These are phyloP conservation scores for Brachionus calyciflorus DNA, from an alignment of 1,140 invertebrate genomes.

Conservation along the genomic window DNA sequence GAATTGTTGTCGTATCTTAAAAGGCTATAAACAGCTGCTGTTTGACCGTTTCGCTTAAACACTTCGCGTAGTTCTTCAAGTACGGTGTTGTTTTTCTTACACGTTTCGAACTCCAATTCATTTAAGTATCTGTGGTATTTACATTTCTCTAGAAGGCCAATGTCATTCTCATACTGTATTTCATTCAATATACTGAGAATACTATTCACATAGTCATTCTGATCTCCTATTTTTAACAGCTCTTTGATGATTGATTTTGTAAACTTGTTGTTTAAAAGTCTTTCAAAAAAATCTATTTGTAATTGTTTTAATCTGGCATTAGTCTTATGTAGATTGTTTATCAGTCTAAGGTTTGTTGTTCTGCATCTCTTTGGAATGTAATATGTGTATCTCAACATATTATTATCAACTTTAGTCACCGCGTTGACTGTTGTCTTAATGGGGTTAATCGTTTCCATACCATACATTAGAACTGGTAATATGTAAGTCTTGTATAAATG, in stretches of 20 bases:
- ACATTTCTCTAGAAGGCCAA: not conserved
- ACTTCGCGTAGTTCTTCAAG: not conserved
- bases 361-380: no score
- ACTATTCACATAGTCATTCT: not conserved
- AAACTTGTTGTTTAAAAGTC: not conserved
- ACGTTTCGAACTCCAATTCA: not conserved
- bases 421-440: not conserved
- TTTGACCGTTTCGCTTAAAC: no score
- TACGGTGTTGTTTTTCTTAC: not conserved
- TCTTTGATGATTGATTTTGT: no score
- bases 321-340: not conserved
- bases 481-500: not conserved
- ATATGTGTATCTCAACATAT: no score
- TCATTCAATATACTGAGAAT: not conserved
- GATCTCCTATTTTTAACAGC: no score
- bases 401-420: no score
- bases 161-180: not conserved
- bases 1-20: no score
- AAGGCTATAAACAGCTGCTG: no score
- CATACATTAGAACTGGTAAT: not conserved
- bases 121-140: not conserved
- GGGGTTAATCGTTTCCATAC: not conserved
- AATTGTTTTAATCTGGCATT: not conserved
- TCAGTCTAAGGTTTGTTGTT: not conserved
- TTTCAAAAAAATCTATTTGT: not conserved